Conservation (phyloP, 2,888 invertebrate species). For the Caradrina kadenii region DNA sequence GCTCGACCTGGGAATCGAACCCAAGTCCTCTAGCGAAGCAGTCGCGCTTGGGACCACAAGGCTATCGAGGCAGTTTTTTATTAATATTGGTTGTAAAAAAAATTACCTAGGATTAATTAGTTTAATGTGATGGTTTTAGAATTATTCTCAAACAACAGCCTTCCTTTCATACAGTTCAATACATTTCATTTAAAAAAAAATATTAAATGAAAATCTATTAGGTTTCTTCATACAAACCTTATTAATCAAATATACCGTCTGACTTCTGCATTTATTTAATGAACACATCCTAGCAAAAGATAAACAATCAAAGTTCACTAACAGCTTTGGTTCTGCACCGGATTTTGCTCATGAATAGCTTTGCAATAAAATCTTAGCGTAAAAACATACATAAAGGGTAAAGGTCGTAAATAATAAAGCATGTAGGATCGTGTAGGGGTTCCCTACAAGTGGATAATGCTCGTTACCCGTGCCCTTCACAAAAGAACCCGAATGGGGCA, state of each 20-base stretch:
- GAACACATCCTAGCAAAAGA: constrained; percentile 32
- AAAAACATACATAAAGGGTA: constrained; percentile 88
- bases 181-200: no score
- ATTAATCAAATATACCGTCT: constrained; percentile 4
- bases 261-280: constrained; percentile 33
- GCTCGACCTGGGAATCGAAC: no score
- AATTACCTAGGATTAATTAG: not conserved
- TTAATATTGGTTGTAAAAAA: not conserved
- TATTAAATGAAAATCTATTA: no score
- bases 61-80: no score
- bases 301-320: constrained; percentile 59
- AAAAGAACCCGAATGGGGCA: constrained; percentile 84
- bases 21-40: no score
- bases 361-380: constrained; percentile 89
- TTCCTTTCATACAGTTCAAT: no score
- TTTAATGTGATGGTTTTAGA: not conserved
- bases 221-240: constrained; percentile 2
- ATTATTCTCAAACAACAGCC: not conserved
- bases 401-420: constrained; percentile 89
- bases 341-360: constrained; percentile 86
- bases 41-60: no score
- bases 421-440: constrained; percentile 81
- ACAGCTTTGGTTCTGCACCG: constrained; percentile 76
- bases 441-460: constrained; percentile 83
- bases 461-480: constrained; percentile 87